Base-by-base conservation (phyloP, 30 jellyfish, hydroid and myxozoan species). In the Nemopilema nomurai region DNA sequence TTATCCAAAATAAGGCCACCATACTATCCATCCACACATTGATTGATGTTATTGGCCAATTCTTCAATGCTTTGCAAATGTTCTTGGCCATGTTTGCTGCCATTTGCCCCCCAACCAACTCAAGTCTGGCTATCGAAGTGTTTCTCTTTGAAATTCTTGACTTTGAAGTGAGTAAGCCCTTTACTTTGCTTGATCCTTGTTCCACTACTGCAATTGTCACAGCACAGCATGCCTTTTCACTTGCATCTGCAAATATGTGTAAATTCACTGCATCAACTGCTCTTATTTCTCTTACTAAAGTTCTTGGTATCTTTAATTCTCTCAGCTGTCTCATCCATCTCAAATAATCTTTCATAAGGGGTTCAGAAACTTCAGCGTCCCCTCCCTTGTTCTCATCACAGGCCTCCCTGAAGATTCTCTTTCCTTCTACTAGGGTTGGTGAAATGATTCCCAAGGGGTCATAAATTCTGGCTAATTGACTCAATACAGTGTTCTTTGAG, bases 101-200 rank as follows among this genome's bases (percentile, higher is more conserved):
- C 90, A 89, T 89, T 19, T 82, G 94, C 24, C 90, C 90, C 1
- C 90, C 81, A 16, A 75, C 66, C 74, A 81, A 79, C 80, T 89
- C 97, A 74, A 89, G 62, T 72, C 90, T 90, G n/a, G 97, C 87
- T 63, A 89, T 89, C 21, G 94, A 24, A 20, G 89, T 51, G 66
- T 76, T 62, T 67, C 67, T 88, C 88, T 88, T 82, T 64, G 90
- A 62, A 28, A 82, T 66, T 57, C 97, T 69, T 63, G 90, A 75
- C 80, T 81, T 89, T 53, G 94, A 76, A 3, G 90, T 76, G 1
- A 91, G 73, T 26, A 88, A 62, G 16, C 85, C 81, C 49, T 71
- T 81, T 7, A 70, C 90, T 49, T 24, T 74, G 16, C 72, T 90
- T n/a, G 74, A 23, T 24, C 68, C 82, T 23, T 80, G 82, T 28